Evolutionary conservation across 2,113 vertebrate genomes (phyloP).

Genomic region (Grallaria varia): DNA sequence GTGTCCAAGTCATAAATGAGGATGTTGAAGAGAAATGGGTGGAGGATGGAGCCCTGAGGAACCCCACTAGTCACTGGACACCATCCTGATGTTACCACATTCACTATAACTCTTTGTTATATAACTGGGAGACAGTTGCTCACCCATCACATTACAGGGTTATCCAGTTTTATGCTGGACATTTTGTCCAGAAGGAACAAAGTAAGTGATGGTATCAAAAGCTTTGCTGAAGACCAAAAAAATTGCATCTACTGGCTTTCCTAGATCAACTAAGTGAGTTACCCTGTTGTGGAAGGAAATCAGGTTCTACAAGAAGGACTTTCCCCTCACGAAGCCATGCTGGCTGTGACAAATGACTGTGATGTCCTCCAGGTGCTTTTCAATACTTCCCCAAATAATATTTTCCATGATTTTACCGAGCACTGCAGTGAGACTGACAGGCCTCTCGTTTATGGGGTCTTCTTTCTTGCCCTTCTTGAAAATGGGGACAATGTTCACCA

Average conservation of each 20-base stretch:
- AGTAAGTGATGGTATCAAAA: not conserved
- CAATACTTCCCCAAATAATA: not conserved
- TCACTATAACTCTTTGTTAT: not conserved
- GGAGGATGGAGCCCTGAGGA: not conserved
- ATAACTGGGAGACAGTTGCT: not conserved
- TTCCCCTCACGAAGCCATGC: rapidly evolving
- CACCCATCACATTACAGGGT: not conserved
- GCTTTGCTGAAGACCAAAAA: not conserved
- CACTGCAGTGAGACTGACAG: not conserved
- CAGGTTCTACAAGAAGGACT: not conserved
- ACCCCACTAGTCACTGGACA: not conserved
- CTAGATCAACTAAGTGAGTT: not conserved
- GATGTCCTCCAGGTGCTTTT: not conserved
- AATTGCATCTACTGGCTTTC: not conserved
- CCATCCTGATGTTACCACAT: not conserved
- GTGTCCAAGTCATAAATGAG: not conserved
- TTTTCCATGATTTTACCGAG: not conserved
- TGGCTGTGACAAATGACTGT: not conserved
- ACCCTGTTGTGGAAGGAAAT: not conserved
- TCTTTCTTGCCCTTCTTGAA: not conserved
- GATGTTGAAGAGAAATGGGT: not conserved
- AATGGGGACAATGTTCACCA: rapidly evolving
- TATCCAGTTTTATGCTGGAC: not conserved
- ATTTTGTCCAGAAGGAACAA: not conserved
- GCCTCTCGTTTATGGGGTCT: not conserved